Evolutionary conservation across 2,797 vertebrate genomes (phyloP).

Genomic region (Molossus alvarezi): DNA sequence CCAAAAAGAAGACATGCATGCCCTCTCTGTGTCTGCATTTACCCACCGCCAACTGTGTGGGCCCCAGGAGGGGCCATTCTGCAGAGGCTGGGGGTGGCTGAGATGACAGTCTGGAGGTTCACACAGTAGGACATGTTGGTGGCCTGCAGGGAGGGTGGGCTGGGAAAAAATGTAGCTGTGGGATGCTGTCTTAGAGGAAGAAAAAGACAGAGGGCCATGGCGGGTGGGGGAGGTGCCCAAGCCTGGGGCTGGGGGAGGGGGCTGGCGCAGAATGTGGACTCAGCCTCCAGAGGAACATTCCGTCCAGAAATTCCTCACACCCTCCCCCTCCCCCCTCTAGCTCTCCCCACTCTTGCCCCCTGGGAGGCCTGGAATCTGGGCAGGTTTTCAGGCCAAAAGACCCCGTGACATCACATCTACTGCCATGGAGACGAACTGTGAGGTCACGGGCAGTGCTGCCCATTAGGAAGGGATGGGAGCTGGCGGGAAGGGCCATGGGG

Average conservation of each 20-base stretch:
- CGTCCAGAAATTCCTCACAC: slow-evolving; percentile 84
- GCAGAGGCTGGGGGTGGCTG: not conserved
- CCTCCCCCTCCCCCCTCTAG: slow-evolving; percentile 44
- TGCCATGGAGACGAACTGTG: slow-evolving; percentile 51
- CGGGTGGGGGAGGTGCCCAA: not conserved
- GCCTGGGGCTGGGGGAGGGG: not conserved
- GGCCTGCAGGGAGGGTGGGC: slow-evolving; percentile 70
- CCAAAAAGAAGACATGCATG: not conserved
- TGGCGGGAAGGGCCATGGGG: not conserved
- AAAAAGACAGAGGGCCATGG: slow-evolving; percentile 62
- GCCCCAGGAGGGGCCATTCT: not conserved
- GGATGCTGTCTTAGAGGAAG: slow-evolving; percentile 74
- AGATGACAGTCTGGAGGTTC: not conserved
- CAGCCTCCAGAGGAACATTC: slow-evolving; percentile 85
- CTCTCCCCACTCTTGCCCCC: slow-evolving; percentile 68
- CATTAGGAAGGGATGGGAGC: not conserved
- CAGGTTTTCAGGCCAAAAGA: slow-evolving; percentile 66
- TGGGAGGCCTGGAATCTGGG: slow-evolving; percentile 83
- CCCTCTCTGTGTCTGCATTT: not conserved
- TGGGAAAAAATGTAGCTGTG: slow-evolving; percentile 74
- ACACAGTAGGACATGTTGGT: not conserved
- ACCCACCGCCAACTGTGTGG: not conserved
- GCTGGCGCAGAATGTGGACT: slow-evolving; percentile 73
- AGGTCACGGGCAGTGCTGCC: slow-evolving; percentile 40
- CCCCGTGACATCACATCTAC: slow-evolving; percentile 81